Conservation (phyloP, 2,888 invertebrate genomes). For the Caenorhabditis macrosperma region DNA sequence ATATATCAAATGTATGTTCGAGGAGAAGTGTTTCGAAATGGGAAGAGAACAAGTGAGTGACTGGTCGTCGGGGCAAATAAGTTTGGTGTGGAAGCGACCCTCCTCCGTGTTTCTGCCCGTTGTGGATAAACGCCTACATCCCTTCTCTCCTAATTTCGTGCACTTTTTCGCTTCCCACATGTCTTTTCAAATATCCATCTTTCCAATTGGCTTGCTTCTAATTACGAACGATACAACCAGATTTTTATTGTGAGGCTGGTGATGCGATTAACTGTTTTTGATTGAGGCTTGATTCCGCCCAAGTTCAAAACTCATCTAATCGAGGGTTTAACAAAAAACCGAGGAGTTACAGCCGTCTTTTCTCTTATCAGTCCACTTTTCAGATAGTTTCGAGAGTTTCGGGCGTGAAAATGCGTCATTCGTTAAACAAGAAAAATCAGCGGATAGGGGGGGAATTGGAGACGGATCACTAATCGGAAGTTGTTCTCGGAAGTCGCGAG, state of each 20-base stretch:
- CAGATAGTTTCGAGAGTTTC: background rate
- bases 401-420: background rate
- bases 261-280: conserved; percentile 45
- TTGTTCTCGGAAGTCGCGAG: background rate
- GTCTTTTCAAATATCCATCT: conserved; percentile 63
- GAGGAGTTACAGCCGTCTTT: background rate
- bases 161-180: conserved; percentile 36
- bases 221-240: conserved; percentile 35
- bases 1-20: conserved; percentile 34
- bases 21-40: conserved; percentile 1
- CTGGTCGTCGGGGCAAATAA: background rate
- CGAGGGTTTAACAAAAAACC: background rate
- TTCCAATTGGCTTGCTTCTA: conserved; percentile 8
- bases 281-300: background rate
- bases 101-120: too few species aligned
- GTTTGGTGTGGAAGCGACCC: too few species aligned
- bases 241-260: conserved; percentile 11
- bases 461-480: too few species aligned
- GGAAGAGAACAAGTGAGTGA: background rate
- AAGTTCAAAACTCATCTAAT: background rate
- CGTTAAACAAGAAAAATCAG: conserved; percentile 13
- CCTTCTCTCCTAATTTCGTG: conserved; percentile 17
- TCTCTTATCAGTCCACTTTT: conserved; percentile 12
- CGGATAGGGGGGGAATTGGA: too few species aligned
- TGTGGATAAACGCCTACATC: too few species aligned